Evolutionary conservation across 2,888 invertebrate species (phyloP).

Genomic region (Drosophila mulleri): DNA sequence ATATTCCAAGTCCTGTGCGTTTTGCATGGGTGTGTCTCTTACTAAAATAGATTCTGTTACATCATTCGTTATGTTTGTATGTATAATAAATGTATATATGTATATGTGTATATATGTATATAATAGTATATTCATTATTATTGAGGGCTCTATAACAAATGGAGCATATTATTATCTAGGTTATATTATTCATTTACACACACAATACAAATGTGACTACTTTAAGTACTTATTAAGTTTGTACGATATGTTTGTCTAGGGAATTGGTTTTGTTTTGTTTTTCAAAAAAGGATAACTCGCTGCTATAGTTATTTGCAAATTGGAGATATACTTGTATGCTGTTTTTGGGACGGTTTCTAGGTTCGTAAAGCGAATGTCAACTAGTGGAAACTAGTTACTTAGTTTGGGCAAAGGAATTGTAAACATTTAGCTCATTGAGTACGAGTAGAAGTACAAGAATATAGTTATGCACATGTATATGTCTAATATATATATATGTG

Average conservation of each 20-base stretch:
- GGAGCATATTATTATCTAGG: slow-evolving; percentile 25
- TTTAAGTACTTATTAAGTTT: slow-evolving; percentile 68
- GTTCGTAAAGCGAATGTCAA: slow-evolving; percentile 74
- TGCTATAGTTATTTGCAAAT: slow-evolving; percentile 35
- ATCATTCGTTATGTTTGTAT: slow-evolving; percentile 38
- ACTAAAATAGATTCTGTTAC: slow-evolving; percentile 63
- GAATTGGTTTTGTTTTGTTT: slow-evolving; percentile 44
- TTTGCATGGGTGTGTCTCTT: slow-evolving; percentile 60
- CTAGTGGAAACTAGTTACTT: slow-evolving; percentile 63
- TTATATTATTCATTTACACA: slow-evolving; percentile 35
- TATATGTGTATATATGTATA: slow-evolving; percentile 39
- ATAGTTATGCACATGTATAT: slow-evolving; percentile 47
- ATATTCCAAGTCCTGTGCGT: slow-evolving; percentile 72
- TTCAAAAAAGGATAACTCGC: slow-evolving; percentile 42
- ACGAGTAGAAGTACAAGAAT: slow-evolving; percentile 72
- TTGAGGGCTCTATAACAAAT: slow-evolving; percentile 43
- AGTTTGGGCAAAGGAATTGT: slow-evolving; percentile 66
- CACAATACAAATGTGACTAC: slow-evolving; percentile 51
- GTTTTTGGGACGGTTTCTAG: slow-evolving; percentile 75
- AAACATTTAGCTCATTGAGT: slow-evolving; percentile 47
- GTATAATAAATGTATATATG: slow-evolving; percentile 31
- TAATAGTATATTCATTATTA: slow-evolving; percentile 44
- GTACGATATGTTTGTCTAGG: slow-evolving; percentile 85
- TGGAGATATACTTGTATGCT: slow-evolving; percentile 62
- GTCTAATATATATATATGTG: neutral